Conservation (phyloP, 2,888 invertebrate genomes). For the Acrocera orbiculus region DNA sequence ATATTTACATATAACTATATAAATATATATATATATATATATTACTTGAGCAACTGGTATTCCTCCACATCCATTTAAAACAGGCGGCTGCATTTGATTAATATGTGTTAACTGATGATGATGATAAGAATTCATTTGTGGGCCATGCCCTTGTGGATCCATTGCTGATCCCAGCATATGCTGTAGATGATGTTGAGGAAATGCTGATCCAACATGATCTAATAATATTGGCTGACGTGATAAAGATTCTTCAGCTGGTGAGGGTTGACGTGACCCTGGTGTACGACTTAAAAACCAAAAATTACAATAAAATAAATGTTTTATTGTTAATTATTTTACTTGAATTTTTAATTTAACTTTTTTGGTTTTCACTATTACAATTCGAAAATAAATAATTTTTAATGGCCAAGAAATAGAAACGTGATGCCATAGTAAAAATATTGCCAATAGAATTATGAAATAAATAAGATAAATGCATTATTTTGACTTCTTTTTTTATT, state of each 20-base stretch:
- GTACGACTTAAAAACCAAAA: slow-evolving; percentile 59
- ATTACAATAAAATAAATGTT: no score
- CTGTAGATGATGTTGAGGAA: slow-evolving; percentile 31
- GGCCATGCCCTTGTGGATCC: slow-evolving; percentile 24
- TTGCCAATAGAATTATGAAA: no score
- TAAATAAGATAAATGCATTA: no score
- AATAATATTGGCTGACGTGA: slow-evolving; percentile 34
- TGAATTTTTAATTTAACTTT: neutral
- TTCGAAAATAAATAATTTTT: no score
- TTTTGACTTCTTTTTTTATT: no score
- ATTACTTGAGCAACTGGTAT: slow-evolving; percentile 30
- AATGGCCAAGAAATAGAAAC: no score
- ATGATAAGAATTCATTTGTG: slow-evolving; percentile 24
- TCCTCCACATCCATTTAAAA: slow-evolving; percentile 26
- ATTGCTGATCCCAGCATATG: slow-evolving; percentile 31
- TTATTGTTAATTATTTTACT: no score
- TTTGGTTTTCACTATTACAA: neutral
- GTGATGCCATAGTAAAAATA: no score
- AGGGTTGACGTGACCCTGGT: slow-evolving; percentile 80
- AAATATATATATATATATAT: neutral
- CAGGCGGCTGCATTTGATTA: slow-evolving; percentile 29
- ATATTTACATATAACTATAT: neutral
- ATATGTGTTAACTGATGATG: slow-evolving; percentile 30
- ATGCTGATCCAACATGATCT: slow-evolving; percentile 20
- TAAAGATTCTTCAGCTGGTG: slow-evolving; percentile 64